Conservation (phyloP, 2,113 vertebrate species). For the Ceuthmochares aereus region DNA sequence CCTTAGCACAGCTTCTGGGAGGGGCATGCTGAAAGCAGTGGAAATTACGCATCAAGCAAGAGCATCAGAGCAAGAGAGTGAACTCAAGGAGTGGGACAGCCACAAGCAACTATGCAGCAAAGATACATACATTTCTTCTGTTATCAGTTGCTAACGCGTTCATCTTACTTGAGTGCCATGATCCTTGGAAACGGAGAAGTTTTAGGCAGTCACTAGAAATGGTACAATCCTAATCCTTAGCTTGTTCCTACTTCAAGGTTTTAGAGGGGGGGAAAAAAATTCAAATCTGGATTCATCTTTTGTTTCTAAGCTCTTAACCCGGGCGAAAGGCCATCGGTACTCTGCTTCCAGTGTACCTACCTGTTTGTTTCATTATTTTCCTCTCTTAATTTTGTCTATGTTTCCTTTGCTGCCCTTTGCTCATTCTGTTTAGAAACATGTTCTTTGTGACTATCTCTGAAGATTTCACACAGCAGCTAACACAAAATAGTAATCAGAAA, state of each 20-base stretch:
- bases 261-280: not conserved
- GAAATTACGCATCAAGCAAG: not conserved
- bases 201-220: not conserved
- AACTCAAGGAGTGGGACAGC: not conserved
- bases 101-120: not conserved
- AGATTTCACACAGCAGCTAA: not conserved
- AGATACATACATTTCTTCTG: not conserved
- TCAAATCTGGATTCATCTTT: not conserved
- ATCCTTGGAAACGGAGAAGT: not conserved
- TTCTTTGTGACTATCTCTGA: not conserved
- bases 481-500: not conserved
- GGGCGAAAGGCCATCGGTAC: not conserved
- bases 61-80: not conserved
- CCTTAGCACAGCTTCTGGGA: not conserved
- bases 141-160: not conserved
- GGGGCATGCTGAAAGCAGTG: not conserved
- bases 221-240: not conserved
- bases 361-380: not conserved
- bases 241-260: not conserved
- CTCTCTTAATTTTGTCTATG: not conserved
- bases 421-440: not conserved
- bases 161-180: not conserved
- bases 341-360: not conserved
- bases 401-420: conserved; percentile 3
- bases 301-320: not conserved